phyloP scores from a whole-genome alignment of 2,888 invertebrate genomes.

The Colletes collaris region DNA sequence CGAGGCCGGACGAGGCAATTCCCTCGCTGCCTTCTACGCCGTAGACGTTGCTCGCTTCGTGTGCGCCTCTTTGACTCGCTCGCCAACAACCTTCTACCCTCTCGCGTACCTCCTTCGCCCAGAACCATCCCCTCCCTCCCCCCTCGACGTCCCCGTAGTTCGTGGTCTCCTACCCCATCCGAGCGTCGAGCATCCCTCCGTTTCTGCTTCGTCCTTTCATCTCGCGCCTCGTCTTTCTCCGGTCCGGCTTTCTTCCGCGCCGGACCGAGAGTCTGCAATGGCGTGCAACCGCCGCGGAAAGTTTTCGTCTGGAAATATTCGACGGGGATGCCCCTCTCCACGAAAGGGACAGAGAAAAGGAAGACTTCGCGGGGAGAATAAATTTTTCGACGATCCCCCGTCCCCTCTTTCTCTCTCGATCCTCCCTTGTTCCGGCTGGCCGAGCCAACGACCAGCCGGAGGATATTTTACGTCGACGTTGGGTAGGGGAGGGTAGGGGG shows the following conservation, averaged over 20 bases:
- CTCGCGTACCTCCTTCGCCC: constrained; percentile 34
- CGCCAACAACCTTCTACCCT: constrained; percentile 63
- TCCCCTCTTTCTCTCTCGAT: neutral
- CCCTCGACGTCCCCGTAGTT: constrained; percentile 15
- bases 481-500: neutral
- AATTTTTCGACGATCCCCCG: constrained; percentile 45
- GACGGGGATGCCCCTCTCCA: constrained; percentile 38
- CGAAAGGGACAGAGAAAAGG: constrained; percentile 37
- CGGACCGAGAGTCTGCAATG: constrained; percentile 59
- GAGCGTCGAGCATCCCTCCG: constrained; percentile 17
- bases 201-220: constrained; percentile 70
- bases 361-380: constrained; percentile 45
- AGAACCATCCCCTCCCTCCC: constrained; percentile 10
- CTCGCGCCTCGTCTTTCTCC: constrained; percentile 73
- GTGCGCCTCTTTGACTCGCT: constrained; percentile 75
- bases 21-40: constrained; percentile 54
- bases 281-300: constrained; percentile 74
- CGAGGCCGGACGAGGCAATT: constrained; percentile 68
- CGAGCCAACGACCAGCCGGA: constrained; percentile 30
- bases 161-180: constrained; percentile 4
- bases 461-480: constrained; percentile 47
- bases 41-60: constrained; percentile 77
- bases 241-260: constrained; percentile 65
- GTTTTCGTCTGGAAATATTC: constrained; percentile 73
- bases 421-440: constrained; percentile 28